These are phyloP conservation scores for Caenorhabditis remanei DNA, from an alignment of 1,140 invertebrate genomes.

Conservation along the genomic window DNA sequence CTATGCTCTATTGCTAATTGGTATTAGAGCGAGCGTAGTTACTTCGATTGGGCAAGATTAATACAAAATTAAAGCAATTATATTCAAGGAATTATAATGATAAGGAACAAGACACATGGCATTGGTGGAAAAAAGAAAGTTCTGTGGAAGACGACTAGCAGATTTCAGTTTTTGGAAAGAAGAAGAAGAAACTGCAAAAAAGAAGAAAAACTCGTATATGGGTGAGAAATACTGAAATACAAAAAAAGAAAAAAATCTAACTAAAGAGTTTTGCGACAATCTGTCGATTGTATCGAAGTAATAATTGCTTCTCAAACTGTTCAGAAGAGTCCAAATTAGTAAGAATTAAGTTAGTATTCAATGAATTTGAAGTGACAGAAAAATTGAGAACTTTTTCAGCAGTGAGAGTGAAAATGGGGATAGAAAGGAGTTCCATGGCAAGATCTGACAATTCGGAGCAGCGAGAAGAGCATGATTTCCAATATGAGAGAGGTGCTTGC, in stretches of 20 bases:
- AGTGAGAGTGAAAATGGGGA: conserved; percentile 68
- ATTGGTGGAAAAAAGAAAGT: not conserved
- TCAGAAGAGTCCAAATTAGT: conserved; percentile 55
- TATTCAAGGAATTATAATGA: not conserved
- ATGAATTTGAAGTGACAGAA: not conserved
- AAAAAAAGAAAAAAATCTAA: not conserved
- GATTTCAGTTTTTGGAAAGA: not conserved
- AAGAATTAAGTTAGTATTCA: conserved; percentile 39
- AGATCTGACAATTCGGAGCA: conserved; percentile 68
- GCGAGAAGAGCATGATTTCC: conserved; percentile 59
- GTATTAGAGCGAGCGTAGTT: not conserved
- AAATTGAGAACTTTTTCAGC: conserved; percentile 55
- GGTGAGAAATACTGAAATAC: conserved; percentile 1
- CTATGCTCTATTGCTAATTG: not conserved
- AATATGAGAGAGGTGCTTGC: conserved; percentile 65
- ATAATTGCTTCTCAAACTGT: conserved; percentile 69
- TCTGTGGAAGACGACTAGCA: not conserved
- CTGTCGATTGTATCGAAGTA: conserved; percentile 70
- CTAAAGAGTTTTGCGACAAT: conserved; percentile 67
- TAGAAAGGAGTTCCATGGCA: conserved; percentile 69
- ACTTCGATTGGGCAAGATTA: conserved; percentile 7
- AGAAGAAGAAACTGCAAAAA: not conserved
- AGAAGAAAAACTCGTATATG: conserved; percentile 14
- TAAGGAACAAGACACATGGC: conserved; percentile 20
- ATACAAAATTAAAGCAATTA: conserved; percentile 5